Evolutionary conservation across 2,888 invertebrate species (phyloP), one percentile per base, ranked within the genome.

Genomic region (Xestoiulus laeticollis): DNA sequence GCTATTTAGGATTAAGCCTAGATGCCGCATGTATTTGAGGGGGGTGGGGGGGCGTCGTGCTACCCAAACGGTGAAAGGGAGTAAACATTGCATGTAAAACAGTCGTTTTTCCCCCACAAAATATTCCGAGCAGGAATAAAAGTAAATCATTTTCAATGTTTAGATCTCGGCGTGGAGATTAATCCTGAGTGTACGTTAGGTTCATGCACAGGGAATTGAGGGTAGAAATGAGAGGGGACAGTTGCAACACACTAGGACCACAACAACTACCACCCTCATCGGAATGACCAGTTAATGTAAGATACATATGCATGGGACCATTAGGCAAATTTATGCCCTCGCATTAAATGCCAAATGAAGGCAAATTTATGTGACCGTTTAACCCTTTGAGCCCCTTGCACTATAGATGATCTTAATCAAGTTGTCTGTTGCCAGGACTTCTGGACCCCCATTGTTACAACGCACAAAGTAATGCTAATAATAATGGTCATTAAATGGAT

Each of bases 341-440:
- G 8, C 85, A 85, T 26, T 85, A 85, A 85, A 10, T 85, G 85
- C 22, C 85, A 43, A 38, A 85, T 85, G 38, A 85, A 85, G 44
- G 85, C 38, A 85, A 43, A 85, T 85, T 85, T 85, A 85, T 85
- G 32, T 33, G 85, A 85, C 85, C 85, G 44, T 85, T 85, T 85
- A 85, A 85, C 85, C 85, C 85, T 43, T 85, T n/a, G 85, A 85
- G 44, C 85, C 44, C 85, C 33, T 38, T 85, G 38, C 38, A 38
- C 22, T 12, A 16, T 5, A 38, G 85, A 44, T 85, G 78, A 78
- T 78, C 78, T 78, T 78, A 78, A 78, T 78, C 78, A 78, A 78
- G 78, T 78, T 78, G 78, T 78, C 78, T 30, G 30, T 30, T 78
- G 78, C 16, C 8, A 26, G 26, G 8, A 78, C 14, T 78, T 78